phyloP scores from a whole-genome alignment of 2,797 vertebrate species.

The Microctenopoma steveboyesi region DNA sequence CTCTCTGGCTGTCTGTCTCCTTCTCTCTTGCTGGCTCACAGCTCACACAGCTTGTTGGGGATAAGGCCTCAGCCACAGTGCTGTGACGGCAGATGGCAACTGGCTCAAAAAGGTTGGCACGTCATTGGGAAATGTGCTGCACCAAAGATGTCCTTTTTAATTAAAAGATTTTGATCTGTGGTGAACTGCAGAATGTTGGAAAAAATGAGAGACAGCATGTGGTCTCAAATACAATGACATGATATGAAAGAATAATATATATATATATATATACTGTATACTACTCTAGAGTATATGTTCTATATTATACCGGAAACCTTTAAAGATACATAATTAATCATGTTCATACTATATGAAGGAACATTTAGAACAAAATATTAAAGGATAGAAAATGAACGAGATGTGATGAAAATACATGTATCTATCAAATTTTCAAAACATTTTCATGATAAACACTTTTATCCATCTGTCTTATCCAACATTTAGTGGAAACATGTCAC shows the following conservation, averaged over 20 bases:
- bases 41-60: conserved; percentile 79
- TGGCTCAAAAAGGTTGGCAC: conserved; percentile 82
- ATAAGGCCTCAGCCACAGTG: conserved; percentile 74
- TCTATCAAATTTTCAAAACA: background rate
- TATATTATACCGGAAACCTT: conserved; percentile 18
- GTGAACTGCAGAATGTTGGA: conserved; percentile 72
- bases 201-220: conserved; percentile 61
- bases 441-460: conserved; percentile 10
- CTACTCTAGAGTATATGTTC: conserved; percentile 15
- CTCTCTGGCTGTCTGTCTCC: conserved; percentile 32
- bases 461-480: conserved; percentile 10
- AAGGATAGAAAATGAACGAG: conserved; percentile 13
- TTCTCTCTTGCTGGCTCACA: conserved; percentile 58
- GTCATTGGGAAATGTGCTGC: conserved; percentile 79
- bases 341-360: conserved; percentile 10
- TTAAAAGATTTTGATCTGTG: conserved; percentile 83
- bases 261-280: conserved; percentile 50
- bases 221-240: conserved; percentile 67
- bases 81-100: conserved; percentile 82
- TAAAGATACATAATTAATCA: conserved; percentile 13
- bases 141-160: conserved; percentile 84
- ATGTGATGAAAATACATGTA: conserved; percentile 8
- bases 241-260: conserved; percentile 66
- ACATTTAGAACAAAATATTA: conserved; percentile 28
- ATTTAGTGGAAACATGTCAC: conserved; percentile 38